A percentile compares a stretch with the other conserved stretches of the same genome.
Evolutionary conservation across 1,140 invertebrate species (phyloP).

Genomic region (Nephotettix cincticeps): DNA sequence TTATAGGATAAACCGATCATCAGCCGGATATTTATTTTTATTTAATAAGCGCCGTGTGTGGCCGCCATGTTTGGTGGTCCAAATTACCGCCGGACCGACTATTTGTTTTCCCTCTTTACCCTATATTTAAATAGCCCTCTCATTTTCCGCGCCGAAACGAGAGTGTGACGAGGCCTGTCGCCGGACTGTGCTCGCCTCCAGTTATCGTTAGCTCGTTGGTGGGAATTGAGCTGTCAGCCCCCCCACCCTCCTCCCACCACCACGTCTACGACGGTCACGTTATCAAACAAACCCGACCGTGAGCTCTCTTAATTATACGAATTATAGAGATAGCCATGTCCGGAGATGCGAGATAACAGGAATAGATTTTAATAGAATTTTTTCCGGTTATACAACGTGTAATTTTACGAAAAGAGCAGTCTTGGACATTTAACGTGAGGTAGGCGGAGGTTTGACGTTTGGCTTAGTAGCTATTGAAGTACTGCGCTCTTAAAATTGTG

Average conservation of each 20-base stretch:
- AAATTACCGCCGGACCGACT: not conserved
- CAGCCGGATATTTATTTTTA: constrained; percentile 16
- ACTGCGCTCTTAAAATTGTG: too few relatives aligned
- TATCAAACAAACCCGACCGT: too few relatives aligned
- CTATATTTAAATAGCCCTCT: constrained; percentile 17
- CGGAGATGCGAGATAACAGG: too few relatives aligned
- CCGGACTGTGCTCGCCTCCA: not conserved
- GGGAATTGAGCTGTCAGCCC: constrained; percentile 10
- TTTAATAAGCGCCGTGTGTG: constrained; percentile 18
- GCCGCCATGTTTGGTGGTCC: constrained; percentile 19
- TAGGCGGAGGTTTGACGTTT: too few relatives aligned
- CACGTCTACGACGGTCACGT: too few relatives aligned
- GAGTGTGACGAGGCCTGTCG: not conserved
- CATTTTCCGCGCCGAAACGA: not conserved
- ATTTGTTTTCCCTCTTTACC: constrained; percentile 20
- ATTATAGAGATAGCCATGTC: too few relatives aligned
- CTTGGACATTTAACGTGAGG: too few relatives aligned
- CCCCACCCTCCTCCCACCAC: not conserved
- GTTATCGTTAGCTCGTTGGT: not conserved
- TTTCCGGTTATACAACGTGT: too few relatives aligned
- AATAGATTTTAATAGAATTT: too few relatives aligned
- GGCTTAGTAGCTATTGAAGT: too few relatives aligned
- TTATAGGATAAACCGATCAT: constrained; percentile 9
- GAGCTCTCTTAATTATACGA: too few relatives aligned
- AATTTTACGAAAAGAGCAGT: too few relatives aligned